Evolutionary conservation across 2,113 vertebrate genomes (phyloP).

Genomic region (Carettochelys insculpta): DNA sequence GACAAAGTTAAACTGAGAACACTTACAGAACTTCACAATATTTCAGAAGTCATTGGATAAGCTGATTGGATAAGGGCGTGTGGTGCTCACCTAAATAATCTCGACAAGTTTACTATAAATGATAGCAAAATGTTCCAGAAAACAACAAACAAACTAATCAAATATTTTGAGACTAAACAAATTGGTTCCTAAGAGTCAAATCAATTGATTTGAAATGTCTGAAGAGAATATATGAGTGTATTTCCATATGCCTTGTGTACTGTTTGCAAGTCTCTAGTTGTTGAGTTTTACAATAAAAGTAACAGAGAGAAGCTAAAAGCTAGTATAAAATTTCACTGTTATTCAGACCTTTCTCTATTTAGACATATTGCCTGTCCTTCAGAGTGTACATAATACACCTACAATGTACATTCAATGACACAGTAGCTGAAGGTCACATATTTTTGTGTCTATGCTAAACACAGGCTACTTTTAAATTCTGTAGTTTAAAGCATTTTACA

Average conservation of each 20-base stretch:
- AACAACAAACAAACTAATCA: neutral
- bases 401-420: neutral
- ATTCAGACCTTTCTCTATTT: neutral
- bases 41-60: neutral
- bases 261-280: neutral
- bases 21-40: neutral
- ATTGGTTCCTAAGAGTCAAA: neutral
- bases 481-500: neutral
- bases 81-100: neutral
- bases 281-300: neutral
- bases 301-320: neutral
- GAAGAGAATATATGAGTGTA: neutral
- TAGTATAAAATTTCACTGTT: neutral
- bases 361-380: neutral
- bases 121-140: neutral
- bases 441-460: neutral
- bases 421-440: neutral
- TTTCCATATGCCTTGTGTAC: neutral
- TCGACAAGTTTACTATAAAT: neutral
- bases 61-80: neutral
- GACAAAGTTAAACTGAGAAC: neutral
- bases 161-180: neutral
- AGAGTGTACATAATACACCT: rapidly evolving
- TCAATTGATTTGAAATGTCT: neutral
- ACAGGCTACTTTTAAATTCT: neutral